A percentile compares a stretch with the other conserved stretches of the same genome.
phyloP scores from a whole-genome alignment of 2,797 vertebrate genomes.

The Chaetophractus vellerosus region DNA sequence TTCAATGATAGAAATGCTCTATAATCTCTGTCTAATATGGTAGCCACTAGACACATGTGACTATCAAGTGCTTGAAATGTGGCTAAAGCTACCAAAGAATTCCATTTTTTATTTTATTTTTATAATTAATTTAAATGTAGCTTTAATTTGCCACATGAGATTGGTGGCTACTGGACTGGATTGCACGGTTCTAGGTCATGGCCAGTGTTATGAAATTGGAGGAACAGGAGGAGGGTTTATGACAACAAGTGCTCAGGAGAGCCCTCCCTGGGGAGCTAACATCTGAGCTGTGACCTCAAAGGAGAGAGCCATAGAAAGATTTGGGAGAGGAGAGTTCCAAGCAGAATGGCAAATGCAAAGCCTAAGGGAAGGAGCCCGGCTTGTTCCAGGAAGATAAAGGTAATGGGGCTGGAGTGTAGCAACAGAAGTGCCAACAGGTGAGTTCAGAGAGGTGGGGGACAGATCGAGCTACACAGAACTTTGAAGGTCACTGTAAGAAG shows the following conservation, averaged over 20 bases:
- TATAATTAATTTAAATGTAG: neutral
- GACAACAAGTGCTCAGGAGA: neutral
- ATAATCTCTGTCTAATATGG: neutral
- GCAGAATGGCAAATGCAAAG: neutral
- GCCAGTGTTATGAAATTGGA: neutral
- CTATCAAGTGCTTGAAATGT: neutral
- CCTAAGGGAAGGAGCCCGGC: neutral
- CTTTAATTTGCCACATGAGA: neutral
- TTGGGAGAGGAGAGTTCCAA: neutral
- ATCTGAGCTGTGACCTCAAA: neutral
- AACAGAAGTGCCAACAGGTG: neutral
- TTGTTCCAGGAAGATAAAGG: neutral
- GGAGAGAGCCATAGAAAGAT: neutral
- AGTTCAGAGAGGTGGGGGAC: neutral
- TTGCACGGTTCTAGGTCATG: neutral
- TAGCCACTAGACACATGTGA: neutral
- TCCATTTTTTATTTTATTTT: neutral
- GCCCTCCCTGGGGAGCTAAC: neutral
- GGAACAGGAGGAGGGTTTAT: neutral
- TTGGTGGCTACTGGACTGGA: neutral
- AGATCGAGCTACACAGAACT: neutral
- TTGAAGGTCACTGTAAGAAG: neutral
- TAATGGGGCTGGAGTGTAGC: neutral
- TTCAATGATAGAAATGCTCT: neutral
- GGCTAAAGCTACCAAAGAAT: neutral